Conservation (phyloP, 2,797 vertebrate genomes). For the Arnoldichthys spilopterus region DNA sequence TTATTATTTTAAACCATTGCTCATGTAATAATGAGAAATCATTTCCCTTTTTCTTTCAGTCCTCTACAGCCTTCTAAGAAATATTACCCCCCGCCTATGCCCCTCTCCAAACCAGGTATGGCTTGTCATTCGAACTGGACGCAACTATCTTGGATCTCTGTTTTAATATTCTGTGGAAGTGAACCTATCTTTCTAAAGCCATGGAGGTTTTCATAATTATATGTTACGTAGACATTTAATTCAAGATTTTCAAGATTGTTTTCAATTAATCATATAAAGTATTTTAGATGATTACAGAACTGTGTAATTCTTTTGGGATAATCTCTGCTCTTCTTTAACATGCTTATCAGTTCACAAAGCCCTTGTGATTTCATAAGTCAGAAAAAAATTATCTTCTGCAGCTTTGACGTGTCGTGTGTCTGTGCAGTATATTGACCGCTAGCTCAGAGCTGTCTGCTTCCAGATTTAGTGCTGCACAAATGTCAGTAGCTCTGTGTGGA, state of each 20-base stretch:
- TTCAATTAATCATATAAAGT: not conserved
- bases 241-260: too few relatives aligned
- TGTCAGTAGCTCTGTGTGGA: conserved; percentile 14
- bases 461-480: conserved; percentile 30
- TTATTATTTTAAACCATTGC: too few relatives aligned
- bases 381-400: not conserved
- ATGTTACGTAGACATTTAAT: conserved; percentile 14
- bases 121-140: not conserved
- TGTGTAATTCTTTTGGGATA: not conserved
- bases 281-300: conserved; percentile 9
- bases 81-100: conserved; percentile 97
- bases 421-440: conserved; percentile 15
- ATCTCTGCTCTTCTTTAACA: conserved; percentile 11
- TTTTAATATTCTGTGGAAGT: not conserved
- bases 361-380: not conserved
- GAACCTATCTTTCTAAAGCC: conserved; percentile 1
- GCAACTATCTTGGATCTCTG: not conserved
- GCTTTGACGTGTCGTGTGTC: conserved; percentile 29
- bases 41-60: conserved; percentile 70
- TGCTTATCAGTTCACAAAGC: not conserved
- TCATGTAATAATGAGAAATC: too few relatives aligned
- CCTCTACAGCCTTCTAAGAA: conserved; percentile 89
- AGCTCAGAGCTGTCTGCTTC: conserved; percentile 9
- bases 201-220: conserved; percentile 7
- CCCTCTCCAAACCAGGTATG: conserved; percentile 95